These are phyloP conservation scores for Acanthosepion esculentum DNA, from an alignment of 2,888 invertebrate genomes.

Conservation along the genomic window DNA sequence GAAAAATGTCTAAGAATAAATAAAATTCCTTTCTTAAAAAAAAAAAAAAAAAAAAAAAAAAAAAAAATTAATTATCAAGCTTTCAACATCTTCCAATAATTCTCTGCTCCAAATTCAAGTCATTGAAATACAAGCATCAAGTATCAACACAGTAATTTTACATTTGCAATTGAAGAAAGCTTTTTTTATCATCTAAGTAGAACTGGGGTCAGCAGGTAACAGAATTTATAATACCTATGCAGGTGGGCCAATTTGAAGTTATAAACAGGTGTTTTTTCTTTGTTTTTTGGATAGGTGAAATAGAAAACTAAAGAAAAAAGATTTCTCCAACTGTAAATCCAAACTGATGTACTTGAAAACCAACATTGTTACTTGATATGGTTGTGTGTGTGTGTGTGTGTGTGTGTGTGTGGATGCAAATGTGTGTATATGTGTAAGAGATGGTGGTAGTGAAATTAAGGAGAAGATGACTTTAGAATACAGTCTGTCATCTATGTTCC, in stretches of 20 bases:
- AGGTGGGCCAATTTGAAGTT: background rate
- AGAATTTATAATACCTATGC: background rate
- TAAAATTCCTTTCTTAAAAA: background rate
- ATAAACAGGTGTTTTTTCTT: background rate
- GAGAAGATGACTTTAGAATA: background rate
- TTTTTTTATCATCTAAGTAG: background rate
- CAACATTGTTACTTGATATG: background rate
- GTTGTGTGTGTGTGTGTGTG: background rate
- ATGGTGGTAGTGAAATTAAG: background rate
- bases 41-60: background rate
- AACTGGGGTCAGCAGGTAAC: background rate
- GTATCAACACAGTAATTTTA: background rate
- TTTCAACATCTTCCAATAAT: background rate
- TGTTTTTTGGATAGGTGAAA: background rate
- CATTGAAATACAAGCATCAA: background rate
- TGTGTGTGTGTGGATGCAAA: background rate
- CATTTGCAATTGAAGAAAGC: background rate
- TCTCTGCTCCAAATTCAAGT: background rate
- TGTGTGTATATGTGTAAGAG: background rate
- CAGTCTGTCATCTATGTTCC: background rate
- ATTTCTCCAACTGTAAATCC: background rate
- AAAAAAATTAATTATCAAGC: background rate
- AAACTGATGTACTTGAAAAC: background rate
- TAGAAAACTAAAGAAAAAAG: background rate
- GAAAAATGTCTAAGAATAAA: conserved; percentile 1